Base-by-base conservation (phyloP, 1,140 invertebrate genomes). In the Drepana arcuata region DNA sequence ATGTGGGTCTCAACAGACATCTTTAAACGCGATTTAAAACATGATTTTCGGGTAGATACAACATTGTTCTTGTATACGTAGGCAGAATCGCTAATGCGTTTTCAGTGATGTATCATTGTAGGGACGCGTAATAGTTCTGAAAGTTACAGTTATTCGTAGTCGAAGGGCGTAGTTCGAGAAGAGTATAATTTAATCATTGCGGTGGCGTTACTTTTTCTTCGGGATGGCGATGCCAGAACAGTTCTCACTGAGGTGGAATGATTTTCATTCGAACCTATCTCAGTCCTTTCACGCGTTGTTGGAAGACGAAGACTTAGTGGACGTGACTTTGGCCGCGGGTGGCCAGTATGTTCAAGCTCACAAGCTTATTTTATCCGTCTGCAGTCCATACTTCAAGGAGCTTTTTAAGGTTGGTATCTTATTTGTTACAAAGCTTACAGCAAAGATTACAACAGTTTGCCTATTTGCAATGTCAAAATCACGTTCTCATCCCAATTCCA, bases 191-290 rank as follows among this genome's bases (percentile, higher is more conserved):
- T n/a, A n/a, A n/a, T n/a, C n/a, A n/a, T n/a, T n/a, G n/a, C n/a
- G n/a, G n/a, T n/a, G n/a, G n/a, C n/a, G n/a, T n/a, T n/a, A n/a
- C n/a, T n/a, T n/a, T n/a, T 61, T 63, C 51, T 52, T 59, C 48
- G 59, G 53, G 41, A 81, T 81, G 77, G 69, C 74, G 54, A 64
- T 77, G 56, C 61, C 75, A 16, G 81, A 94, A 84, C 91, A 92
- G 74, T 94, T 93, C 85, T 93, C 91, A 75, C 85, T 93, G 66
- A 86, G 91, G 72, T 94, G 92, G 92, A 93, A 93, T 84, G 92
- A 93, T 78, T 93, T 93, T 86, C 90, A 92, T 68, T 88, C 88
- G 42, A 93, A 92, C 67, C 88, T 93, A 55, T 88, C 88, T 34
- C 86, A 87, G 65, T 88, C 89, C 51, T 88, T 90, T 66, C 87